phyloP scores from a whole-genome alignment of 2,888 invertebrate species.

The Stictocephala bisonia region DNA sequence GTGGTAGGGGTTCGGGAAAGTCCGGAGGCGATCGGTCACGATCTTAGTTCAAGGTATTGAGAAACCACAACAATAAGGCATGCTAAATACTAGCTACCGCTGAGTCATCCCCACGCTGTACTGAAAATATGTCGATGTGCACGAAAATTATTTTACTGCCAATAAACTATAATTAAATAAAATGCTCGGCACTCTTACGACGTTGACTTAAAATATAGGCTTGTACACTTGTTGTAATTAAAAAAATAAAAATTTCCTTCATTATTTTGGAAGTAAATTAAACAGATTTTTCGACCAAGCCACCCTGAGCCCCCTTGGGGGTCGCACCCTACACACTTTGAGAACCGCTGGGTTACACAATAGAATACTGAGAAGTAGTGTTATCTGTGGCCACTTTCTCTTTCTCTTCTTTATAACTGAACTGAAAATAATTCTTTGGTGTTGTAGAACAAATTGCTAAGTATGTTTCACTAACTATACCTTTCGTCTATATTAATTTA shows the following conservation, averaged over 20 bases:
- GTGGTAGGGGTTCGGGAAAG: background rate
- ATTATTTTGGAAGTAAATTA: background rate
- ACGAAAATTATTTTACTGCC: constrained; percentile 1
- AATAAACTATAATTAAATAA: background rate
- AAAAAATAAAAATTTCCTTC: no score
- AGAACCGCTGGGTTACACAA: no score
- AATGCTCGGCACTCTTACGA: background rate
- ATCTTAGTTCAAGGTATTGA: background rate
- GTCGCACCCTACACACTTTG: no score
- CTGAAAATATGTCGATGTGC: constrained; percentile 4
- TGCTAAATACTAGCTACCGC: background rate
- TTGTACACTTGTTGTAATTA: background rate
- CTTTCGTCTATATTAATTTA: no score
- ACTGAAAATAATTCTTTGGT: no score
- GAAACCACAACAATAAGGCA: constrained; percentile 11
- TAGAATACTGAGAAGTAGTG: no score
- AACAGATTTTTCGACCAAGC: background rate
- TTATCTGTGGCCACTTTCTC: no score
- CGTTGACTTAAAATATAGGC: background rate
- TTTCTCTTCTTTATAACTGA: no score
- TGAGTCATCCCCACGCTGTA: background rate
- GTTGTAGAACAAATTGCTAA: no score
- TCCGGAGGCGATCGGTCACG: constrained; percentile 7
- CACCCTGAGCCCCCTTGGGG: no score
- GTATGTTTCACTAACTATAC: no score